Conservation (phyloP, 2,888 invertebrate species). For the Polyommatus iphigenia region DNA sequence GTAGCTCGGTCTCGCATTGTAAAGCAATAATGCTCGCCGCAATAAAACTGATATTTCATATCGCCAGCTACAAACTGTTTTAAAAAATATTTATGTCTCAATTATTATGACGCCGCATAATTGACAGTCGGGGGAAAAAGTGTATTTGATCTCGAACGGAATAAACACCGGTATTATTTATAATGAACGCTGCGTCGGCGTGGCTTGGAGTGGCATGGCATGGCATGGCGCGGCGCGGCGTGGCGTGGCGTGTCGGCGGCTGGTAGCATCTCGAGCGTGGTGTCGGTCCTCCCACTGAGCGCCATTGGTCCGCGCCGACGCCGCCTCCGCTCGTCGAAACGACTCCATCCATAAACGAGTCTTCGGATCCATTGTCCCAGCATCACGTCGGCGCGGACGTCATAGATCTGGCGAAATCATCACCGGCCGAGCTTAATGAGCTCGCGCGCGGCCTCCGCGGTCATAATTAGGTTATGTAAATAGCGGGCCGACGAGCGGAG, state of each 20-base stretch:
- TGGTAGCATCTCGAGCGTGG: slow-evolving; percentile 62
- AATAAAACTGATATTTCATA: slow-evolving; percentile 18
- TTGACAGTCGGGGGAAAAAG: slow-evolving; percentile 45
- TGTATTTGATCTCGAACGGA: slow-evolving; percentile 42
- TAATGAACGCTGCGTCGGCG: slow-evolving; percentile 43
- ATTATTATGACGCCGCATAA: slow-evolving; percentile 48
- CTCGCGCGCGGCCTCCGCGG: not conserved
- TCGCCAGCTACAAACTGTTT: not conserved
- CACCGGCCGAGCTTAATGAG: slow-evolving; percentile 38
- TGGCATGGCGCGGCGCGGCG: slow-evolving; percentile 46
- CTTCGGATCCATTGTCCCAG: slow-evolving; percentile 74
- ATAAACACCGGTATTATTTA: slow-evolving; percentile 45
- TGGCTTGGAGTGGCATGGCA: slow-evolving; percentile 51
- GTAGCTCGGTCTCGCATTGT: not conserved
- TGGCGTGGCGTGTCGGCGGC: slow-evolving; percentile 55
- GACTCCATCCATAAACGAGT: slow-evolving; percentile 78
- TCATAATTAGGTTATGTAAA: slow-evolving; percentile 29
- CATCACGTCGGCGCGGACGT: slow-evolving; percentile 68
- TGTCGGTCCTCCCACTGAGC: slow-evolving; percentile 68
- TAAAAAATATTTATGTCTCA: slow-evolving; percentile 48
- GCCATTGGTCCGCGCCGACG: slow-evolving; percentile 64
- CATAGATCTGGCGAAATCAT: slow-evolving; percentile 68
- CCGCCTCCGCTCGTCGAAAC: slow-evolving; percentile 75
- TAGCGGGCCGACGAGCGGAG: not conserved
- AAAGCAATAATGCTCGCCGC: not conserved